These are phyloP conservation scores for Oppia nitens DNA, from an alignment of 1,140 invertebrate genomes.

Conservation along the genomic window DNA sequence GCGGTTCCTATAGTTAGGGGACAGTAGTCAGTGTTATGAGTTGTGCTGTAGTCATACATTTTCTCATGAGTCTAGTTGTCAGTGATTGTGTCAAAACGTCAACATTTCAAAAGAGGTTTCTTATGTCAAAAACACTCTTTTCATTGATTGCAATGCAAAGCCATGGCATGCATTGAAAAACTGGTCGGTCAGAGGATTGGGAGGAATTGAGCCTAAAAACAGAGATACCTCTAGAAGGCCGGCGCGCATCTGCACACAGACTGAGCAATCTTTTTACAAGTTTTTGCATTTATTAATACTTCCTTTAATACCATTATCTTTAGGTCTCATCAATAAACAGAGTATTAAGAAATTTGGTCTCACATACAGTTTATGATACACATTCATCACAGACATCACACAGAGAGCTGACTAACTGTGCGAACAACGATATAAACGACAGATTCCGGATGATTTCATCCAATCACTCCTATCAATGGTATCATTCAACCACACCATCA, in stretches of 20 bases:
- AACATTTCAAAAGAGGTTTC: neutral
- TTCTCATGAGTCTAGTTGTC: neutral
- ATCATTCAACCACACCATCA: neutral
- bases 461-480: neutral
- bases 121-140: neutral
- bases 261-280: neutral
- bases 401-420: no score
- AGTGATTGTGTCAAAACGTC: neutral
- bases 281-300: neutral
- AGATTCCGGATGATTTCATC: neutral
- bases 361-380: slow-evolving; percentile 74
- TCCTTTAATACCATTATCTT: neutral
- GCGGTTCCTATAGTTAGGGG: no score
- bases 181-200: neutral
- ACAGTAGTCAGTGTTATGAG: no score
- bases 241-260: neutral
- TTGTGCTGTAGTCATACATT: neutral
- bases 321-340: slow-evolving; percentile 99
- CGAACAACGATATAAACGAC: neutral
- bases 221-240: no score
- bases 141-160: no score
- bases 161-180: neutral
- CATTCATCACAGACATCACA: no score
- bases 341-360: slow-evolving; percentile 87
- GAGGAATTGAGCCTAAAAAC: neutral